Percentiles rank a stretch among this genome's conserved stretches.
Conservation (phyloP, 2,797 vertebrate genomes). For the Acipenser transmontanus region DNA sequence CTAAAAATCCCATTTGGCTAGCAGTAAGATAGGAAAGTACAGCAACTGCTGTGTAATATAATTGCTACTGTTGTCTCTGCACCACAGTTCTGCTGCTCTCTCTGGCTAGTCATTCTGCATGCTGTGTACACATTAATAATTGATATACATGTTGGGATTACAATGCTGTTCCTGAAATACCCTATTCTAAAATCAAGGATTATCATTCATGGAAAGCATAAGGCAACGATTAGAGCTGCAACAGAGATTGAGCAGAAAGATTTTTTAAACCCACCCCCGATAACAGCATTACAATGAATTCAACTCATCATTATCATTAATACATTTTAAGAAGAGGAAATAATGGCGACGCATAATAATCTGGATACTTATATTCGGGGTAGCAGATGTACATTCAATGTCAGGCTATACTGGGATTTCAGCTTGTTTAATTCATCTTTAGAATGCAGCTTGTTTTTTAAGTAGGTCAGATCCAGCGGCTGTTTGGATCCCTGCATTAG, state of each 20-base stretch:
- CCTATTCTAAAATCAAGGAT: no score
- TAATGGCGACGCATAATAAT: background rate
- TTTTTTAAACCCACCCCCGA: no score
- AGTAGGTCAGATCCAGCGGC: constrained; percentile 28
- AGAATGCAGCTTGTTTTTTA: constrained; percentile 22
- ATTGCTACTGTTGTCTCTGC: background rate
- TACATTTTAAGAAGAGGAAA: background rate
- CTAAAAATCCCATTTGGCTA: constrained; percentile 13
- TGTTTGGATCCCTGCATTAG: constrained; percentile 10
- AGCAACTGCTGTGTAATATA: background rate
- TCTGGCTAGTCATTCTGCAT: no score
- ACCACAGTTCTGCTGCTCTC: no score
- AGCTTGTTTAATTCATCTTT: constrained; percentile 27
- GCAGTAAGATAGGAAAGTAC: constrained; percentile 10
- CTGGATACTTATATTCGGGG: background rate
- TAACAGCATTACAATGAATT: background rate
- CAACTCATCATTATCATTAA: background rate
- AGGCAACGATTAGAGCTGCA: constrained; percentile 6
- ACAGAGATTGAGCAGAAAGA: background rate
- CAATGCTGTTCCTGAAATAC: no score
- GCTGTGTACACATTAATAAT: no score
- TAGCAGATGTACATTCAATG: background rate
- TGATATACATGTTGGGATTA: no score
- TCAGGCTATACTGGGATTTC: constrained; percentile 9
- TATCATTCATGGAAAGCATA: background rate